A percentile compares a stretch with the other conserved stretches of the same genome.
phyloP scores from a whole-genome alignment of 30 jellyfish, hydroid and myxozoan species.

The Chrysaora quinquecirrha region DNA sequence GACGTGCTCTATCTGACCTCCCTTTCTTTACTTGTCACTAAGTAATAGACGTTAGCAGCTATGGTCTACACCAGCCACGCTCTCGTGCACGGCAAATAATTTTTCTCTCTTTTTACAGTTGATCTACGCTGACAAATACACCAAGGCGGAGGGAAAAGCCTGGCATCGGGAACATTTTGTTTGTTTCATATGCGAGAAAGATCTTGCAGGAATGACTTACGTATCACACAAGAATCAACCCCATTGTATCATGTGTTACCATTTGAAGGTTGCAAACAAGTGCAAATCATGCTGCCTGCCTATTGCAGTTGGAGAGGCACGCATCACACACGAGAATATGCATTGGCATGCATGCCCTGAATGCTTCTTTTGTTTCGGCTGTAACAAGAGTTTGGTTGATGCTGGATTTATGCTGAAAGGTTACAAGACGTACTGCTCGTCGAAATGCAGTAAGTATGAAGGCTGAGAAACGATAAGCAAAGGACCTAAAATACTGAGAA shows the following conservation, averaged over 20 bases:
- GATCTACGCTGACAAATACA: constrained; percentile 72
- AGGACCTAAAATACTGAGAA: no score
- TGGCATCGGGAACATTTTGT: constrained; percentile 90
- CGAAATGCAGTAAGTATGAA: constrained; percentile 26
- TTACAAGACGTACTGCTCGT: constrained; percentile 54
- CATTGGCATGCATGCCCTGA: constrained; percentile 77
- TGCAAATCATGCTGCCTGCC: constrained; percentile 77
- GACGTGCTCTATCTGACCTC: no score
- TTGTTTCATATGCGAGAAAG: constrained; percentile 81
- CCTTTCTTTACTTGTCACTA: no score
- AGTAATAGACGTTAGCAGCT: no score
- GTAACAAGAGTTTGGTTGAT: constrained; percentile 69
- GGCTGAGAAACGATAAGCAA: no score
- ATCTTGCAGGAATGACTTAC: constrained; percentile 67
- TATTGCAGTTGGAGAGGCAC: constrained; percentile 67
- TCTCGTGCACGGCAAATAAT: no score
- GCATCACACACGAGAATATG: constrained; percentile 44
- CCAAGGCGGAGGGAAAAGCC: constrained; percentile 79
- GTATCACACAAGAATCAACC: constrained; percentile 74
- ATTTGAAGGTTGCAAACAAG: constrained; percentile 60
- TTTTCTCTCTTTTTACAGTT: constrained; percentile 39
- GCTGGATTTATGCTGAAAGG: constrained; percentile 44
- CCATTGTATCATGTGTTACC: constrained; percentile 80
- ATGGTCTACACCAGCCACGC: no score
- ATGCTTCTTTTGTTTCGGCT: constrained; percentile 86